A percentile compares a stretch with the other conserved stretches of the same genome.
Evolutionary conservation across 2,797 vertebrate genomes (phyloP).

Genomic region (Gallinago nigripennis): DNA sequence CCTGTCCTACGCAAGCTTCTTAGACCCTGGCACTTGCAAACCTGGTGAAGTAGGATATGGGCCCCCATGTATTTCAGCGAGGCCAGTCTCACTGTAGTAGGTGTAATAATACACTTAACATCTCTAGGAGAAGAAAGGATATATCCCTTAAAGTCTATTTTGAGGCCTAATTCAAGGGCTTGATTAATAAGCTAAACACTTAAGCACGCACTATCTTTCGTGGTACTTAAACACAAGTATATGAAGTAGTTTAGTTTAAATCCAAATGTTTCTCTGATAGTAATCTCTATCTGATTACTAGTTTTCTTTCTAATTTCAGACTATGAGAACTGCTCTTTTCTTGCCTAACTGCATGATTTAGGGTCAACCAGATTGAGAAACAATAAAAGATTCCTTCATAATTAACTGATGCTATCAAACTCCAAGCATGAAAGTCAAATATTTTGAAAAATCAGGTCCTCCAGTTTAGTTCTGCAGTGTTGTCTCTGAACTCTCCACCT

Average conservation of each 20-base stretch:
- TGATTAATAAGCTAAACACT: not conserved
- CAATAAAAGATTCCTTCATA: not conserved
- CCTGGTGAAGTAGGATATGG: not conserved
- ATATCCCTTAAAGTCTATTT: not conserved
- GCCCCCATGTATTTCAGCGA: not conserved
- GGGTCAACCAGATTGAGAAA: not conserved
- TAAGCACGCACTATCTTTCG: not conserved
- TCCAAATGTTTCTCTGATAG: not conserved
- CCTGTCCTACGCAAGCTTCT: not conserved
- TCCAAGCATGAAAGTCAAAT: not conserved
- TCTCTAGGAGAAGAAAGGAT: not conserved
- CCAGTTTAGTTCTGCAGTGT: not conserved
- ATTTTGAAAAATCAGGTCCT: not conserved
- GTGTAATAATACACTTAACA: not conserved
- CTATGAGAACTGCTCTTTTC: not conserved
- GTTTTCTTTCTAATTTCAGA: not conserved
- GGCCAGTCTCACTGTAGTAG: not conserved
- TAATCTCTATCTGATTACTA: not conserved
- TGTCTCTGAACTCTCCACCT: not conserved
- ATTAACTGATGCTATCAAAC: slow-evolving; percentile 30
- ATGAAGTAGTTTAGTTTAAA: not conserved
- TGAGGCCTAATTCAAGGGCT: not conserved
- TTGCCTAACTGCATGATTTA: not conserved
- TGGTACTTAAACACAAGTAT: not conserved
- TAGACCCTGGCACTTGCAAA: not conserved